Evolutionary conservation across 2,113 vertebrate species (phyloP).

Genomic region (Pseudorectes ferrugineus): DNA sequence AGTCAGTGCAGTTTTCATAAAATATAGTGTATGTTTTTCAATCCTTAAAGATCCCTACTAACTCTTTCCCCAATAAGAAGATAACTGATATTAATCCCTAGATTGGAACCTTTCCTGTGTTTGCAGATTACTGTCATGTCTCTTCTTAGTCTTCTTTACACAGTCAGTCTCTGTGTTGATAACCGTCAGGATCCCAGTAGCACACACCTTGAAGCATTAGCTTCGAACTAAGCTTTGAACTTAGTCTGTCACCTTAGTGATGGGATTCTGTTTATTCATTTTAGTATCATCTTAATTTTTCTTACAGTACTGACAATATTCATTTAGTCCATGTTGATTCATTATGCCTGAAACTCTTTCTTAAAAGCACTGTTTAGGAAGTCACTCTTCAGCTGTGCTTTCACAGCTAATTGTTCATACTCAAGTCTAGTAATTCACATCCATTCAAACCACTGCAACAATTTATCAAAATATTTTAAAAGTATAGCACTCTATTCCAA

Average conservation of each 20-base stretch:
- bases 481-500: not conserved
- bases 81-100: not conserved
- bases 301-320: not conserved
- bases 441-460: not conserved
- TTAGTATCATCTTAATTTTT: not conserved
- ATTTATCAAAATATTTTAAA: not conserved
- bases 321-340: not conserved
- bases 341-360: not conserved
- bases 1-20: not conserved
- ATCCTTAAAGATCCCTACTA: not conserved
- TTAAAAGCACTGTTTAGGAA: not conserved
- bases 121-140: not conserved
- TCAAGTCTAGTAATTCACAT: not conserved
- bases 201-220: accelerated
- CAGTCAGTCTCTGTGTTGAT: not conserved
- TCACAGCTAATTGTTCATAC: not conserved
- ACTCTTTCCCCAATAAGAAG: not conserved
- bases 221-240: not conserved
- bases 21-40: not conserved
- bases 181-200: not conserved
- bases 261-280: not conserved
- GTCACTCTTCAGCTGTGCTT: not conserved
- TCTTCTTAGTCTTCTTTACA: not conserved
- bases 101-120: not conserved
- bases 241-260: not conserved